These are phyloP conservation scores for Cheilosia soror DNA, from an alignment of 2,888 invertebrate genomes.

Conservation along the genomic window DNA sequence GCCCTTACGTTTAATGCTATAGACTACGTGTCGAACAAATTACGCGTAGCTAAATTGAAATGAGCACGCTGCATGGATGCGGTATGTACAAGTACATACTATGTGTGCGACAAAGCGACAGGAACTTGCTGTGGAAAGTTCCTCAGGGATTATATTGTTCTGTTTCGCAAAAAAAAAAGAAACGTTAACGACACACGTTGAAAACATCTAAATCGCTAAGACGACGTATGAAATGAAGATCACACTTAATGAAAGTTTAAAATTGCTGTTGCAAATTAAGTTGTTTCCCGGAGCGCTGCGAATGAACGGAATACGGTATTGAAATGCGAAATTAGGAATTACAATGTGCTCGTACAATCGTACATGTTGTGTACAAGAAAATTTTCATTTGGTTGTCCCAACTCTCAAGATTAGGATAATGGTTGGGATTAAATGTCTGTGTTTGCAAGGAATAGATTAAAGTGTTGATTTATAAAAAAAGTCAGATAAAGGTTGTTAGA, in stretches of 20 bases:
- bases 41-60: too few species aligned
- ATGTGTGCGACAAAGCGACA: too few species aligned
- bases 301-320: neutral
- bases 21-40: slow-evolving; percentile 8
- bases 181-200: slow-evolving; percentile 4
- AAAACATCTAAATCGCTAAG: slow-evolving; percentile 44
- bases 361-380: slow-evolving; percentile 2
- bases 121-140: too few species aligned
- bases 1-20: neutral
- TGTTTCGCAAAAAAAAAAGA: too few species aligned
- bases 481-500: too few species aligned
- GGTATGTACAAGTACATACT: too few species aligned
- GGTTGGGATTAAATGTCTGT: too few species aligned
- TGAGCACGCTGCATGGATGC: too few species aligned
- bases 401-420: too few species aligned
- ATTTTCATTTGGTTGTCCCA: slow-evolving; percentile 7
- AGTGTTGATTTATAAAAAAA: too few species aligned
- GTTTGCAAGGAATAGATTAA: too few species aligned
- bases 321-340: neutral
- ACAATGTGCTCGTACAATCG: neutral
- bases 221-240: slow-evolving; percentile 41
- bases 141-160: too few species aligned
- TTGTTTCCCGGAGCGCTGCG: slow-evolving; percentile 16
- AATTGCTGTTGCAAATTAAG: slow-evolving; percentile 48
- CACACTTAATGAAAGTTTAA: slow-evolving; percentile 54